Percentiles rank a stretch among this genome's conserved stretches.
phyloP scores from a whole-genome alignment of 2,113 vertebrate species.

The Colossoma macropomum region DNA sequence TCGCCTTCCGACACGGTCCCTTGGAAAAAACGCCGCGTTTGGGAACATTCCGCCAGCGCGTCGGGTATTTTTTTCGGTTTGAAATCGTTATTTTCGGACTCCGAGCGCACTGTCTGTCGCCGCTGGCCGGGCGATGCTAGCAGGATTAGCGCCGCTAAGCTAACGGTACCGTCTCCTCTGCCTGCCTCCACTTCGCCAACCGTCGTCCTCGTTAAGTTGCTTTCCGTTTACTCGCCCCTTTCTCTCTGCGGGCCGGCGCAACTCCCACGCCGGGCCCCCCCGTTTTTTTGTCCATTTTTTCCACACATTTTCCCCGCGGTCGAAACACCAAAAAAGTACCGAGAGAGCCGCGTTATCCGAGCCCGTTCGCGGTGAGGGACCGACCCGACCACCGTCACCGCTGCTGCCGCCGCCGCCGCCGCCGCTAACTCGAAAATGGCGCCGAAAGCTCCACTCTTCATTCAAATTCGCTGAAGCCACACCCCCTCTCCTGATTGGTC shows the following conservation, averaged over 20 bases:
- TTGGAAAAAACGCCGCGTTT: conserved; percentile 55
- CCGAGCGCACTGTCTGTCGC: not conserved
- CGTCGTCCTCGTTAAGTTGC: conserved; percentile 39
- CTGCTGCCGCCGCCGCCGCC: conserved; percentile 77
- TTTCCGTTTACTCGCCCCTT: conserved; percentile 4
- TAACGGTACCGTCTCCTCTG: conserved; percentile 51
- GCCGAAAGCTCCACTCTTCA: conserved; percentile 95
- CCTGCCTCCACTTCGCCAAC: conserved; percentile 44
- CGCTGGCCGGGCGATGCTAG: conserved; percentile 35
- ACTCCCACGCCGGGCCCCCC: too few species aligned
- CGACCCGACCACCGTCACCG: conserved; percentile 74
- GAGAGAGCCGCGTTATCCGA: conserved; percentile 21
- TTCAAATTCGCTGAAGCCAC: conserved; percentile 95
- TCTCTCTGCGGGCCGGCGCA: not conserved
- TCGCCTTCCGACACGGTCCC: conserved; percentile 35
- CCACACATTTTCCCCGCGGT: not conserved
- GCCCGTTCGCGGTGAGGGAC: conserved; percentile 16
- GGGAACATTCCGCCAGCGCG: conserved; percentile 27
- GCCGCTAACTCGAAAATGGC: conserved; percentile 97
- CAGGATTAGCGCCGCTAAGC: conserved; percentile 50
- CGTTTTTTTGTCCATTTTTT: not conserved
- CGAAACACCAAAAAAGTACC: not conserved
- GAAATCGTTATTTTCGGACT: not conserved
- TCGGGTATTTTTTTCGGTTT: conserved; percentile 29
- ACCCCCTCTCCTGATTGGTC: conserved; percentile 79